Evolutionary conservation across 37 sponge, comb jelly and placozoan genomes (phyloP).

Genomic region (Halichondria panicea): DNA sequence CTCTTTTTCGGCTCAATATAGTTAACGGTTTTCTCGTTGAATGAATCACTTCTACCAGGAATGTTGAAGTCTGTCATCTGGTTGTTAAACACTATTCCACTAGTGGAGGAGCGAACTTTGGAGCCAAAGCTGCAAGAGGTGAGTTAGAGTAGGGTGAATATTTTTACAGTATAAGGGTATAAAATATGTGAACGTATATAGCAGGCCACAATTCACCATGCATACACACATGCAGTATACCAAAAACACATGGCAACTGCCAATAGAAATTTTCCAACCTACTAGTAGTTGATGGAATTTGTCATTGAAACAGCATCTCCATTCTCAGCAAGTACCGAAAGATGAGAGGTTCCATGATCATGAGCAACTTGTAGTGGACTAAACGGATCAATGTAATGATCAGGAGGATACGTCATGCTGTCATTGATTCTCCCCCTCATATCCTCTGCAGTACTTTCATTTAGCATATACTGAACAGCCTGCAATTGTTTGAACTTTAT

Average conservation of each 20-base stretch:
- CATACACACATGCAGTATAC: background rate
- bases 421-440: slow-evolving; percentile 50
- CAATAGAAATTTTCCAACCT: background rate
- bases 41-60: slow-evolving; percentile 42
- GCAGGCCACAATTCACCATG: background rate
- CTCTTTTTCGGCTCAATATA: slow-evolving; percentile 82
- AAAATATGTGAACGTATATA: no score
- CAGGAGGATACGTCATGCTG: slow-evolving; percentile 52
- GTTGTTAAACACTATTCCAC: slow-evolving; percentile 86
- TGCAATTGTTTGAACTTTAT: no score
- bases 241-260: background rate
- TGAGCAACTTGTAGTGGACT: background rate
- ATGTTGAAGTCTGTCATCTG: slow-evolving; percentile 89
- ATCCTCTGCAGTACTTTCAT: slow-evolving; percentile 28
- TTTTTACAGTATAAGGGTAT: background rate
- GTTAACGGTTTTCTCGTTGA: slow-evolving; percentile 50
- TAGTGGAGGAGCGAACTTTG: slow-evolving; percentile 45
- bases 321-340: slow-evolving; percentile 74
- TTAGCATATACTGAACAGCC: slow-evolving; percentile 69
- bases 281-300: slow-evolving; percentile 75
- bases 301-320: slow-evolving; percentile 91
- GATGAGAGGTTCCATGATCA: slow-evolving; percentile 78
- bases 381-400: slow-evolving; percentile 53
- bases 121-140: slow-evolving; percentile 70
- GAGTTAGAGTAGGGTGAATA: background rate